phyloP scores from a whole-genome alignment of 2,888 invertebrate species.

The Cantharis lateralis region DNA sequence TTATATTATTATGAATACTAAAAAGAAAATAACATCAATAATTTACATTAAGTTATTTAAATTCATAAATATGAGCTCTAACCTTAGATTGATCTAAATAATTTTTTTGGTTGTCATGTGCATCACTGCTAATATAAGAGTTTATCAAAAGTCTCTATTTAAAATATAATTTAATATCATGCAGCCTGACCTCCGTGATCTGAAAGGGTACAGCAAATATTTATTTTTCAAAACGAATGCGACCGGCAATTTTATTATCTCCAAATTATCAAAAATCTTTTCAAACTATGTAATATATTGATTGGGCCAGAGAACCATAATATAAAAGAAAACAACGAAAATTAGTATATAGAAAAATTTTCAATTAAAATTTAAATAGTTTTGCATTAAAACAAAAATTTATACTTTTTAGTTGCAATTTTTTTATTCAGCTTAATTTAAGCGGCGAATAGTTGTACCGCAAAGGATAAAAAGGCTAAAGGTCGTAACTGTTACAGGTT shows the following conservation, averaged over 20 bases:
- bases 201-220: neutral
- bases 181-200: neutral
- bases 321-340: too few species aligned
- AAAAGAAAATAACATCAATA: neutral
- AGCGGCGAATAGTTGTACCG: neutral
- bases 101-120: neutral
- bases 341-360: too few species aligned
- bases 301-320: too few species aligned
- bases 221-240: neutral
- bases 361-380: too few species aligned
- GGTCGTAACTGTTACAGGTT: conserved; percentile 11
- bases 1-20: neutral
- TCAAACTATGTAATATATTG: too few species aligned
- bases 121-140: neutral
- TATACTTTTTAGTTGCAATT: neutral
- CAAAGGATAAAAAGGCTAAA: conserved; percentile 1
- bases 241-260: neutral
- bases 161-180: neutral
- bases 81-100: neutral
- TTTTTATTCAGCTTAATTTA: neutral
- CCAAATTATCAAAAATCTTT: neutral
- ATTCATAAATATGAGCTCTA: neutral
- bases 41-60: neutral
- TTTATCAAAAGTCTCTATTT: neutral
- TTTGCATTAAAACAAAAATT: neutral